phyloP scores from a whole-genome alignment of 2,888 invertebrate species.

The Parnassius orleans region DNA sequence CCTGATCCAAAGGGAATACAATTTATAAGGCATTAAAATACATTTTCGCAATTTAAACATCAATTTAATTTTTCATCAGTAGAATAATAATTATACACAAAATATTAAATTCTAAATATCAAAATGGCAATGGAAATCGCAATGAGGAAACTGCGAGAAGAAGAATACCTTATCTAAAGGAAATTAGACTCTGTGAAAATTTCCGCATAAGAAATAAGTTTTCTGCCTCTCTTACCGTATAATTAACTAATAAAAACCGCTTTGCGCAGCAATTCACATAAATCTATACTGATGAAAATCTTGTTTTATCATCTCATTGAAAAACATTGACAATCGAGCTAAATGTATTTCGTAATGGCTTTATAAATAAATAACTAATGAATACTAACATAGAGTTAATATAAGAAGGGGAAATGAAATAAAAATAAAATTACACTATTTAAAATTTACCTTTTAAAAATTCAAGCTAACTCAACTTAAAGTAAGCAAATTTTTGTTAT shows the following conservation, averaged over 20 bases:
- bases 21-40: too few species aligned
- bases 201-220: constrained; percentile 22
- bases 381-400: too few species aligned
- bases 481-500: too few species aligned
- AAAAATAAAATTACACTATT: background rate
- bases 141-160: constrained; percentile 21
- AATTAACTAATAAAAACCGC: constrained; percentile 1
- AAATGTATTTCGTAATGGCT: too few species aligned
- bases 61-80: too few species aligned
- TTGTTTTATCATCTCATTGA: background rate
- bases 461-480: too few species aligned
- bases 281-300: too few species aligned
- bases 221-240: background rate
- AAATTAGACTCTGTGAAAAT: constrained; percentile 24
- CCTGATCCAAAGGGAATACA: too few species aligned
- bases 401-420: too few species aligned
- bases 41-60: too few species aligned
- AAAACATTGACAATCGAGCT: too few species aligned
- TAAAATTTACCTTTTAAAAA: background rate
- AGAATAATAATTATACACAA: background rate
- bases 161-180: constrained; percentile 23
- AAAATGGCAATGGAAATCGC: constrained; percentile 8
- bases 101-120: constrained; percentile 9
- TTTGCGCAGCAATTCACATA: background rate
- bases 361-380: too few species aligned